Evolutionary conservation across 2,113 vertebrate genomes (phyloP).

Genomic region (Chaetops frenatus): DNA sequence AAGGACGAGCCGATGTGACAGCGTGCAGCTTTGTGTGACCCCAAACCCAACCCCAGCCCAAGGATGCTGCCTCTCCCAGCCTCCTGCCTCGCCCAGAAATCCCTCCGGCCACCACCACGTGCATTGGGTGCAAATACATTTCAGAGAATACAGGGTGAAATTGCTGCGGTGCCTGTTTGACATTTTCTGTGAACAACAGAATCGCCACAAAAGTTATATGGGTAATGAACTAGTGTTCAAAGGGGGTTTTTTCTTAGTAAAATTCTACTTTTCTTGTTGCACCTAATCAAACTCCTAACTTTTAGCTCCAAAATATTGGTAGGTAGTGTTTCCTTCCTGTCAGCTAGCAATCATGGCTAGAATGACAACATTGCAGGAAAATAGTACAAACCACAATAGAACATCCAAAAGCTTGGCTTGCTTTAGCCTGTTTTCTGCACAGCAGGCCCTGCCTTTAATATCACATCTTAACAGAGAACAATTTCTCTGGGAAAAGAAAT

Average conservation of each 20-base stretch:
- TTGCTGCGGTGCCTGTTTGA: not conserved
- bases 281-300: not conserved
- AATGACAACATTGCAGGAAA: not conserved
- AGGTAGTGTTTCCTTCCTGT: not conserved
- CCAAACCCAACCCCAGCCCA: accelerated
- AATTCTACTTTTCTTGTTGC: not conserved
- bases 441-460: conserved; percentile 50
- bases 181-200: not conserved
- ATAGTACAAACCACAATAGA: not conserved
- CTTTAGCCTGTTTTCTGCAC: conserved; percentile 57
- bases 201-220: not conserved
- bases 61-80: not conserved
- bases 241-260: not conserved
- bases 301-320: not conserved
- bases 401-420: conserved; percentile 18
- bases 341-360: not conserved
- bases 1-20: accelerated
- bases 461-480: conserved; percentile 47
- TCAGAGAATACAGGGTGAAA: not conserved
- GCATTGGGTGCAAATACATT: not conserved
- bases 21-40: not conserved
- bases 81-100: not conserved
- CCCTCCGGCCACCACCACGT: accelerated
- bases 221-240: not conserved
- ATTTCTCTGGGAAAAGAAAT: conserved; percentile 41